phyloP scores from a whole-genome alignment of 2,113 vertebrate species.

The Saguinus midas region DNA sequence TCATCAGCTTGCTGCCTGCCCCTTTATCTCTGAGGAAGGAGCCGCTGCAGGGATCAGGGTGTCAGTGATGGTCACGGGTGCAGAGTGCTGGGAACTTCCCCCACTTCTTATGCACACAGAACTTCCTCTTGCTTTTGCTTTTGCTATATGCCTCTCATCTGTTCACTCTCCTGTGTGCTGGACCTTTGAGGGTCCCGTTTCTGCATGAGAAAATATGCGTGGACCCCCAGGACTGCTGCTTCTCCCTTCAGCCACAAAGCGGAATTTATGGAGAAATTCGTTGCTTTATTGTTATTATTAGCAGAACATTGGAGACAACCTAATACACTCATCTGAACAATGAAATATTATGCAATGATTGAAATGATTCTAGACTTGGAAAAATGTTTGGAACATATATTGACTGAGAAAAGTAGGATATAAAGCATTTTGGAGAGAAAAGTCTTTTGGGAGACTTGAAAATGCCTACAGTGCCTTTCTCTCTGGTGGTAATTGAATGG shows the following conservation, averaged over 20 bases:
- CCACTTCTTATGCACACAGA: neutral
- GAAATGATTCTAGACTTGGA: slow-evolving; percentile 28
- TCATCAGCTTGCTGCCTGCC: neutral
- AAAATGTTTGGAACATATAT: slow-evolving; percentile 18
- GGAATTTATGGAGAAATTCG: neutral
- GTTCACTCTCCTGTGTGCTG: neutral
- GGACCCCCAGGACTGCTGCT: neutral
- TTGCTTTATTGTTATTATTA: neutral
- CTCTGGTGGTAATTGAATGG: slow-evolving; percentile 44
- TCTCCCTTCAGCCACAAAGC: neutral
- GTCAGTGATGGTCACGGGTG: neutral
- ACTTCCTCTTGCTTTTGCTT: neutral
- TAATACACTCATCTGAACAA: slow-evolving; percentile 18
- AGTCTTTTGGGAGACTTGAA: slow-evolving; percentile 49
- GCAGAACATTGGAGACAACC: neutral
- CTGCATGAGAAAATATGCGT: neutral
- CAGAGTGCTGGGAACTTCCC: neutral
- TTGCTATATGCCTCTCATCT: neutral
- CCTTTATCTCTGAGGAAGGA: neutral
- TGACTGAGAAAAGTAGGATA: neutral
- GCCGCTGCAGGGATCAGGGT: too few species aligned
- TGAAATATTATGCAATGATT: slow-evolving; percentile 37
- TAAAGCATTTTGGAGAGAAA: slow-evolving; percentile 55
- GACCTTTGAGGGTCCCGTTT: neutral
- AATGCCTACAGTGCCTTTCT: slow-evolving; percentile 24